Evolutionary conservation across 2,797 vertebrate genomes (phyloP).

Genomic region (Rhinoraja longicauda): DNA sequence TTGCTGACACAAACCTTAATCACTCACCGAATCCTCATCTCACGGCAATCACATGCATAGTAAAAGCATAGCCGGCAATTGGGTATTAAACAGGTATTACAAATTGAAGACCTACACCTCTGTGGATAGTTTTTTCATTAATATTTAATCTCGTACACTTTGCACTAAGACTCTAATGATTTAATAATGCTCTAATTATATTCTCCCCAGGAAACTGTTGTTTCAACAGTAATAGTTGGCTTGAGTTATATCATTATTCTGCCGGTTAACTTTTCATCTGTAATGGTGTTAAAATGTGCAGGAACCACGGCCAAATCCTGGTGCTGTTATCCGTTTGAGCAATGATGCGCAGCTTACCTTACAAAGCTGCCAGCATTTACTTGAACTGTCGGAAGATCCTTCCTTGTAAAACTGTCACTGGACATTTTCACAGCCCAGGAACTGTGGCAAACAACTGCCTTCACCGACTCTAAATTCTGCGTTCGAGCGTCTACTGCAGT

Average conservation of each 20-base stretch:
- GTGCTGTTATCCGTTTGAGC: not conserved
- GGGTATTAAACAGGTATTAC: not conserved
- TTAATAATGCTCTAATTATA: slow-evolving; percentile 36
- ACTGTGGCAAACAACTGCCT: not conserved
- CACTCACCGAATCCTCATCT: not conserved
- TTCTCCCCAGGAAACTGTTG: slow-evolving; percentile 28
- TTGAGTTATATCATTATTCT: not conserved
- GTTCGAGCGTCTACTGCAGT: not conserved
- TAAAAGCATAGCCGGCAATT: not conserved
- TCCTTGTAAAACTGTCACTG: not conserved
- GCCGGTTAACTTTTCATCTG: not conserved
- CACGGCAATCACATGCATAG: not conserved
- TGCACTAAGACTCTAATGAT: slow-evolving; percentile 30
- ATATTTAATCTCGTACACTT: slow-evolving; percentile 36
- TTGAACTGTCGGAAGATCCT: not conserved
- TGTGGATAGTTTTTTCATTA: slow-evolving; percentile 24
- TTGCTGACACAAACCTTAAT: not conserved
- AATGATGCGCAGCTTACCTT: not conserved
- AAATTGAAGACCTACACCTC: slow-evolving; percentile 20
- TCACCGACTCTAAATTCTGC: not conserved
- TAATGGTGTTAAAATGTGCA: not conserved
- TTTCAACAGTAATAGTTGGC: not conserved
- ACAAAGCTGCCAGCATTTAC: not conserved
- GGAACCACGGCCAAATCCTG: not conserved
- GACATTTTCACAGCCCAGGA: not conserved